Conservation (phyloP, 2,888 invertebrate genomes). For the Masnerella sp. region DNA sequence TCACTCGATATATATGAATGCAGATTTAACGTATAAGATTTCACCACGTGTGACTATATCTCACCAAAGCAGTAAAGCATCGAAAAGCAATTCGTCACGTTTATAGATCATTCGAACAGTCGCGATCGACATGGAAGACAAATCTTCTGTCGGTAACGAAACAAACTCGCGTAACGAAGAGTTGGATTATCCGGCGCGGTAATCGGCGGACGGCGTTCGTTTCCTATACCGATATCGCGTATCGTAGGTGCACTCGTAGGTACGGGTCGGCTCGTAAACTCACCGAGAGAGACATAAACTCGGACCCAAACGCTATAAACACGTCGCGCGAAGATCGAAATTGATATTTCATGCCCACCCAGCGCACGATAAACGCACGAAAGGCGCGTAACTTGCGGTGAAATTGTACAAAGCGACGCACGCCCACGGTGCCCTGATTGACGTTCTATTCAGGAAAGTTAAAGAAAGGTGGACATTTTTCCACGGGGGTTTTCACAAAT, state of each 20-base stretch:
- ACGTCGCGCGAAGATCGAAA: conserved; percentile 67
- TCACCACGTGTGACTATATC: neutral
- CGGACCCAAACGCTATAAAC: conserved; percentile 64
- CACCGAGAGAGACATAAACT: conserved; percentile 67
- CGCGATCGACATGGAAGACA: conserved; percentile 32
- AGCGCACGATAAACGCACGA: conserved; percentile 62
- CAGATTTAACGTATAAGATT: neutral
- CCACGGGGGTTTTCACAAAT: conserved; percentile 32
- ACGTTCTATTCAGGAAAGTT: conserved; percentile 52
- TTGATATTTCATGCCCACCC: conserved; percentile 69
- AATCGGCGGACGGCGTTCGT: conserved; percentile 47
- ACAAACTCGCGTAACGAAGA: conserved; percentile 54
- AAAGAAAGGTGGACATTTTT: conserved; percentile 46
- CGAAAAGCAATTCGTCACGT: conserved; percentile 27
- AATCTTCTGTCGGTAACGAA: conserved; percentile 52
- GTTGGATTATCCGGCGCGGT: conserved; percentile 48
- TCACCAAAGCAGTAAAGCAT: neutral
- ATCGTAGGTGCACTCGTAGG: conserved; percentile 59
- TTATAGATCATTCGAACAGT: conserved; percentile 20
- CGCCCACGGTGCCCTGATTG: conserved; percentile 58
- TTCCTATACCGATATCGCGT: conserved; percentile 58
- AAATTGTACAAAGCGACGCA: conserved; percentile 59
- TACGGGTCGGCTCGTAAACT: conserved; percentile 65
- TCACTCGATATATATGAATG: too few relatives aligned
- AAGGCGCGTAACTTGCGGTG: conserved; percentile 57